phyloP scores from a whole-genome alignment of 2,113 vertebrate species.

The Morone chrysops region DNA sequence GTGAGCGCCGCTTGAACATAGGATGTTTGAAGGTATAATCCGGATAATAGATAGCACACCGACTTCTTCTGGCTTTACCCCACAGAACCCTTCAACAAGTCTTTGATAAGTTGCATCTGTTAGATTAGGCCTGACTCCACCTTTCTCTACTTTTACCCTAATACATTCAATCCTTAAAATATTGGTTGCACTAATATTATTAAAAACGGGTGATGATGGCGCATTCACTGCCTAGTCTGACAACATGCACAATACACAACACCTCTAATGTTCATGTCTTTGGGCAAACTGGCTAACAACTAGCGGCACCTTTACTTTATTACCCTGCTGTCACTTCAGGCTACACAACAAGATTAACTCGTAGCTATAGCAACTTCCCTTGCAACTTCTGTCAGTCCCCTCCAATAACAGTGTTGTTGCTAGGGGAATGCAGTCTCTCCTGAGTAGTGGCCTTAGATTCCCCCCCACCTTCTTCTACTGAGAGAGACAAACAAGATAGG shows the following conservation, averaged over 20 bases:
- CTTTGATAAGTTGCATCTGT: neutral
- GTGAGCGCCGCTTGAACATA: slow-evolving; percentile 1
- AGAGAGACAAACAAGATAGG: slow-evolving; percentile 35
- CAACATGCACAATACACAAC: neutral
- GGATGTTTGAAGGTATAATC: neutral
- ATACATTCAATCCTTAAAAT: neutral
- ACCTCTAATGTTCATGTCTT: slow-evolving; percentile 1
- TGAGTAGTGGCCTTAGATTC: slow-evolving; percentile 15
- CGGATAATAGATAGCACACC: neutral
- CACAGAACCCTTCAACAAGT: neutral
- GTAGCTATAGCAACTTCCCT: slow-evolving; percentile 60
- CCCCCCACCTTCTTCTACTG: neutral
- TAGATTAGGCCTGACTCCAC: neutral
- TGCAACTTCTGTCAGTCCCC: slow-evolving; percentile 34
- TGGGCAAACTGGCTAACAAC: neutral
- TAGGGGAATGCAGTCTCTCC: slow-evolving; percentile 47
- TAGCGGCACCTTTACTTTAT: slow-evolving; percentile 10
- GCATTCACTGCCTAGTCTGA: neutral
- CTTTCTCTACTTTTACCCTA: neutral
- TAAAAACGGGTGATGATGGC: neutral
- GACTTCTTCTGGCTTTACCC: neutral
- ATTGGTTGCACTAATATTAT: neutral
- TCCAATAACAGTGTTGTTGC: slow-evolving; percentile 63
- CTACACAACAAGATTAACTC: slow-evolving; percentile 48
- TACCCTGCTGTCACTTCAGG: slow-evolving; percentile 11